Base-by-base conservation (phyloP, 2,888 invertebrate genomes). In the Cremastinae sp. region DNA sequence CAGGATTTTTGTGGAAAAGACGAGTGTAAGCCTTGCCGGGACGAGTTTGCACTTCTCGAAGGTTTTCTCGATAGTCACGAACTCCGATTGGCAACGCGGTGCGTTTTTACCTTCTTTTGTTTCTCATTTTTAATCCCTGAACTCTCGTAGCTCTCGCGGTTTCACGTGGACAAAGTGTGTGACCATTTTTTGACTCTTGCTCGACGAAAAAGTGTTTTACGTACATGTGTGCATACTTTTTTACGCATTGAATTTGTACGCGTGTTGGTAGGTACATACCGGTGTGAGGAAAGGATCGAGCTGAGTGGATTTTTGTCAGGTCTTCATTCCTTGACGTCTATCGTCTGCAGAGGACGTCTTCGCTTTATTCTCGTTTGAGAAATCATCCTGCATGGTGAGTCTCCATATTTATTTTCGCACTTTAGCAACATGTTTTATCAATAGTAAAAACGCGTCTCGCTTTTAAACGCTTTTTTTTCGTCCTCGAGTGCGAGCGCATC, bases 301-400 rank as follows among this genome's bases (percentile, higher is more conserved):
- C 28, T 28, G 14, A 71, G 58, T 75, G 74, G 71, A 72, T 78
- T 76, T 76, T 74, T 51, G 35, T 74, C 45, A 55, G 41, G 61
- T 45, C 66, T 39, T 61, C 59, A 2, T 39, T 28, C 37, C 45
- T 45, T 51, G 53, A 53, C 18, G 28, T 14, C 14, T 59, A 43
- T 49, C 49, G 8, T 51, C 22, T 37, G 43, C 41, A 43, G n/a
- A n/a, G 62, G 71, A 66, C 62, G 75, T 39, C 8, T 35, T 35
- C 9, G 41, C 35, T 7, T 28, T n/a, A n/a, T n/a, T 18, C 37
- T 61, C 39, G 75, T 39, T 61, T 22, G 35, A 58, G 18, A 12
- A 56, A 66, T 74, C 71, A 56, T 71, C 58, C 71, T 74, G 78
- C 76, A 78, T 78, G 78, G 78, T 78, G 59, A 78, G 78, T 78